Conservation (phyloP, 35 echinoderm and acorn worm genomes). For the Patiria miniata region DNA sequence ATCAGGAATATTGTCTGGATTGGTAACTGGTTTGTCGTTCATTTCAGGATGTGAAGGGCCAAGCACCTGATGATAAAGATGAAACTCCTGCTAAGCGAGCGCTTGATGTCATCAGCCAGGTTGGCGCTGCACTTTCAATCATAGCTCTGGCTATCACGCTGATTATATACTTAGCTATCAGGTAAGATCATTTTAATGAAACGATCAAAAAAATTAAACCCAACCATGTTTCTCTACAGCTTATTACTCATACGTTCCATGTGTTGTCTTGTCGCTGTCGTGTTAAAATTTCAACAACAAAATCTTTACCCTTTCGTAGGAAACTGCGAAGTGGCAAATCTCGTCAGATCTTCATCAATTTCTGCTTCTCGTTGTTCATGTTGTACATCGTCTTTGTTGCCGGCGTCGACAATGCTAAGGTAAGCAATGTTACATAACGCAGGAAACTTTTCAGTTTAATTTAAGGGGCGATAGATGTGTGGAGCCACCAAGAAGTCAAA, state of each 20-base stretch:
- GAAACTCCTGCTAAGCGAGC: not conserved
- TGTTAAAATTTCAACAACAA: no score
- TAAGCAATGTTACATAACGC: not conserved
- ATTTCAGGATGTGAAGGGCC: not conserved
- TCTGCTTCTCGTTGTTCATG: conserved; percentile 26
- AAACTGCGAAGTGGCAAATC: conserved; percentile 39
- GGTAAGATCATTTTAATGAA: not conserved
- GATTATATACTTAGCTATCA: conserved; percentile 9
- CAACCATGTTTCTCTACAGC: no score
- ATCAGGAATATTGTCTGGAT: no score
- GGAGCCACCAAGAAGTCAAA: no score
- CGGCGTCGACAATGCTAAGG: conserved; percentile 44
- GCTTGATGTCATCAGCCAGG: conserved; percentile 22
- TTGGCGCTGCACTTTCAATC: conserved; percentile 7
- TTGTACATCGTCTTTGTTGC: conserved; percentile 61
- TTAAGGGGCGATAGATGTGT: no score
- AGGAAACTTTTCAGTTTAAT: no score
- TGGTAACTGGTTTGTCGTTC: no score
- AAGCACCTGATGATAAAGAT: not conserved
- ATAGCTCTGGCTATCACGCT: conserved; percentile 35
- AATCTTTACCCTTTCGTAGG: conserved; percentile 1
- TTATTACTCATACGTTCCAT: no score
- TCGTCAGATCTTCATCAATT: conserved; percentile 55
- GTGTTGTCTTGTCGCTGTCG: no score
- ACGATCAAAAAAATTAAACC: no score